A percentile compares a stretch with the other conserved stretches of the same genome.
Conservation (phyloP, 2,888 invertebrate species). For the Diarsia dahlii region DNA sequence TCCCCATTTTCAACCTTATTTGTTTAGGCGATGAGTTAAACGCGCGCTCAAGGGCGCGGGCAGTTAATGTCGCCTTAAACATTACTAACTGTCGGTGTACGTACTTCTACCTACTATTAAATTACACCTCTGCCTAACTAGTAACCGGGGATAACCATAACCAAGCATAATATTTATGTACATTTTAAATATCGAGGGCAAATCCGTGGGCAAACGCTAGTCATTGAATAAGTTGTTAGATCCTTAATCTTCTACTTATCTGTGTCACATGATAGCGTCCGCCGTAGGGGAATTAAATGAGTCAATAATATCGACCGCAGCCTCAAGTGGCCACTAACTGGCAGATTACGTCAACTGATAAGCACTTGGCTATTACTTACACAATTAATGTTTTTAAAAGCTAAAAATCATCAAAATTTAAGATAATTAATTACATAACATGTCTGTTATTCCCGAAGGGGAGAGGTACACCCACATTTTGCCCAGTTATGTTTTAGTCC, state of each 20-base stretch:
- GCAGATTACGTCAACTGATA: constrained; percentile 40
- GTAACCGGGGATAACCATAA: neutral
- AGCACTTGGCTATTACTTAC: constrained; percentile 21
- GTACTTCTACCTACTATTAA: neutral
- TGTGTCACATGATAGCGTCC: constrained; percentile 45
- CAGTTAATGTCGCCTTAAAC: too few species aligned
- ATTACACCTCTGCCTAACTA: neutral
- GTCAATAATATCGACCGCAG: constrained; percentile 40
- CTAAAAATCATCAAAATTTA: constrained; percentile 28
- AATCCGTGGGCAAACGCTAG: constrained; percentile 42
- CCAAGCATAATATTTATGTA: neutral
- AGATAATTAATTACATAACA: constrained; percentile 33
- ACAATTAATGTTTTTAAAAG: constrained; percentile 3
- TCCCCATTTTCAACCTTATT: too few species aligned
- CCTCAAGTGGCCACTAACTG: constrained; percentile 11
- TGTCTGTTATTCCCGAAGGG: too few species aligned
- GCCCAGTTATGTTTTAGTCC: too few species aligned
- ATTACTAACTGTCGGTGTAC: neutral
- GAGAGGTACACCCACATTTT: too few species aligned
- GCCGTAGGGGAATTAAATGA: constrained; percentile 41
- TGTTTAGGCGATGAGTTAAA: too few species aligned
- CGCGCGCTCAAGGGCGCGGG: too few species aligned
- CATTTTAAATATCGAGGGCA: constrained; percentile 39
- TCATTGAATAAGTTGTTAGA: constrained; percentile 52
- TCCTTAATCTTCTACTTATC: constrained; percentile 55